phyloP scores from a whole-genome alignment of 2,113 vertebrate species.

The Colinus virginianus region DNA sequence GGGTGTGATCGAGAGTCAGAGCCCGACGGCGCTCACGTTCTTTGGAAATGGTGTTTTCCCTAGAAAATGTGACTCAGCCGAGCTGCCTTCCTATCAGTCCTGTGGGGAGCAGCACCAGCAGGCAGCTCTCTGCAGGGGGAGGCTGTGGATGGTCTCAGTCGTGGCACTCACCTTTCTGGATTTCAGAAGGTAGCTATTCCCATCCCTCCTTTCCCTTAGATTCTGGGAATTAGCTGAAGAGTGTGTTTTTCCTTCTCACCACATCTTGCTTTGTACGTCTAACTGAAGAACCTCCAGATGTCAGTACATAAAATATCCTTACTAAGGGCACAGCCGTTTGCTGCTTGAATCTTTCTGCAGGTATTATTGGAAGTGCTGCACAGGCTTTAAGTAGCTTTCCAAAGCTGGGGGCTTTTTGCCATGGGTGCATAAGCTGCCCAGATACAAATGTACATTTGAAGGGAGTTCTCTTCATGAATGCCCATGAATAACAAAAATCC shows the following conservation, averaged over 20 bases:
- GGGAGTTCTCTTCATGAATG: background rate
- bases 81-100: fast-evolving
- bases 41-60: background rate
- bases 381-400: background rate
- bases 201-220: background rate
- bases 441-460: background rate
- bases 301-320: background rate
- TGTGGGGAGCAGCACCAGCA: fast-evolving
- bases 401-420: background rate
- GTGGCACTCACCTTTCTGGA: fast-evolving
- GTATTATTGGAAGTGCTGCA: background rate
- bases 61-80: background rate
- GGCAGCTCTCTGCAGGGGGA: background rate
- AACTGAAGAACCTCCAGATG: background rate
- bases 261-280: background rate
- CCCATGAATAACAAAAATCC: background rate
- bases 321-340: background rate
- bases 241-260: background rate
- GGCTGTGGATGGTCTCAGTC: background rate
- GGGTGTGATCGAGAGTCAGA: background rate
- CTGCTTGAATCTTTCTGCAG: background rate
- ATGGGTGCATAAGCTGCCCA: background rate
- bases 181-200: background rate
- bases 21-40: background rate
- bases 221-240: background rate